Conservation (phyloP, 2,797 vertebrate species). For the Trichosurus vulpecula region DNA sequence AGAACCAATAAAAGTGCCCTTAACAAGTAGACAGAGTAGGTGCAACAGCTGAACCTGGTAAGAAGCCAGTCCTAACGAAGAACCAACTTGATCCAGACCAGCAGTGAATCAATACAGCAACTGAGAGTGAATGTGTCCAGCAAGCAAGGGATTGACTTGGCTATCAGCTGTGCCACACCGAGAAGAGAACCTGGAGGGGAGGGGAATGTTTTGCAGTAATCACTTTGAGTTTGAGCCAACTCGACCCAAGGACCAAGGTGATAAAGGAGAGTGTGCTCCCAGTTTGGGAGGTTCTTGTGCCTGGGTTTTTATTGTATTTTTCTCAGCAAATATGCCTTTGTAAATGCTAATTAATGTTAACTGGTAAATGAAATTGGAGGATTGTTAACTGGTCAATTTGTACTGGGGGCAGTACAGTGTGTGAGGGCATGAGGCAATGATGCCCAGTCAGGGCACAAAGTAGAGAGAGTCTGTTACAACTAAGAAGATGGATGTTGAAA, state of each 20-base stretch:
- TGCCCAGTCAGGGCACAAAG: not conserved
- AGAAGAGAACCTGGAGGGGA: not conserved
- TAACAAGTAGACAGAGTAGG: not conserved
- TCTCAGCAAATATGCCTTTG: not conserved
- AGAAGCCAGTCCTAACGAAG: not conserved
- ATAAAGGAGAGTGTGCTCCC: not conserved
- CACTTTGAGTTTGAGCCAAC: not conserved
- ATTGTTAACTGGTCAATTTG: not conserved
- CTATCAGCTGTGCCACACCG: not conserved
- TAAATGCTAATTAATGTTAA: not conserved
- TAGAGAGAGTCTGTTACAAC: not conserved
- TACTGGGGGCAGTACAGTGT: no score
- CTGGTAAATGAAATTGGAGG: not conserved
- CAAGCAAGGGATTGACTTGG: not conserved
- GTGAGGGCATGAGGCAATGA: not conserved
- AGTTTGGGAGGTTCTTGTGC: not conserved
- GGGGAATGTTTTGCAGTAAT: not conserved
- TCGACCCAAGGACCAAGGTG: not conserved
- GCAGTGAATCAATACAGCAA: not conserved
- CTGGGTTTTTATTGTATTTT: not conserved
- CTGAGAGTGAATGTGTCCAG: not conserved
- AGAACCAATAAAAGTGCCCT: not conserved
- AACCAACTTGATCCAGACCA: not conserved
- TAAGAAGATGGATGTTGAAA: slow-evolving; percentile 87
- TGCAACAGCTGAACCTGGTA: not conserved